Conservation (phyloP, 2,113 vertebrate species). For the Origma solitaria region DNA sequence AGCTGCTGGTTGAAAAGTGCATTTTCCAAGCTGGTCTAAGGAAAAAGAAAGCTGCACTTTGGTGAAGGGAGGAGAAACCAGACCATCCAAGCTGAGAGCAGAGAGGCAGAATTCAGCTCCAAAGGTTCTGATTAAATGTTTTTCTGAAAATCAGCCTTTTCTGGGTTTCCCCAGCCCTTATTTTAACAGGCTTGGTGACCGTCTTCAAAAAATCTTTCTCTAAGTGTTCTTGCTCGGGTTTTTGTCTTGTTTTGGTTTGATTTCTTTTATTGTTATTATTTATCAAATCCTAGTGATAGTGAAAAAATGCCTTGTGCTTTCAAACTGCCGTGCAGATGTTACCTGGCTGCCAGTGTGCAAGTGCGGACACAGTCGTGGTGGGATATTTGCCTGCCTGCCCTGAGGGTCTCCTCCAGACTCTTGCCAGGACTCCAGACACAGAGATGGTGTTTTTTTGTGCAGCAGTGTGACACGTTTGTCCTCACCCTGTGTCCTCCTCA, state of each 20-base stretch:
- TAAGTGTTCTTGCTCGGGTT: background rate
- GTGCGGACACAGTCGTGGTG: background rate
- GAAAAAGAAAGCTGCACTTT: background rate
- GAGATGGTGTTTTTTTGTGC: background rate
- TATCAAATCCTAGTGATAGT: background rate
- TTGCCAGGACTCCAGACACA: background rate
- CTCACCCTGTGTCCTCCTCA: background rate
- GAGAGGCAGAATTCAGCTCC: background rate
- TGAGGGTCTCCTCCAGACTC: background rate
- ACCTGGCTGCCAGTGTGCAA: background rate
- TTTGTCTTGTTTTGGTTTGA: background rate
- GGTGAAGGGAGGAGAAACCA: background rate
- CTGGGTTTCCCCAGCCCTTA: background rate
- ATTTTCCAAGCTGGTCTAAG: background rate
- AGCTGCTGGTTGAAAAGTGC: background rate
- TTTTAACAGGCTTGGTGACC: background rate
- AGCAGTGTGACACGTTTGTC: rapidly evolving
- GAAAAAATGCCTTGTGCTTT: background rate
- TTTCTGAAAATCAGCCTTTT: background rate
- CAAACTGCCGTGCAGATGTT: background rate
- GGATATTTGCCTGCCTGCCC: background rate
- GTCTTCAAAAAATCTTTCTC: background rate
- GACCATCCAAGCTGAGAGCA: background rate
- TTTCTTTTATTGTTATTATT: background rate
- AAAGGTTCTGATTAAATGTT: background rate